These are phyloP conservation scores for Casuarius casuarius DNA, from an alignment of 2,113 vertebrate species.

Conservation along the genomic window DNA sequence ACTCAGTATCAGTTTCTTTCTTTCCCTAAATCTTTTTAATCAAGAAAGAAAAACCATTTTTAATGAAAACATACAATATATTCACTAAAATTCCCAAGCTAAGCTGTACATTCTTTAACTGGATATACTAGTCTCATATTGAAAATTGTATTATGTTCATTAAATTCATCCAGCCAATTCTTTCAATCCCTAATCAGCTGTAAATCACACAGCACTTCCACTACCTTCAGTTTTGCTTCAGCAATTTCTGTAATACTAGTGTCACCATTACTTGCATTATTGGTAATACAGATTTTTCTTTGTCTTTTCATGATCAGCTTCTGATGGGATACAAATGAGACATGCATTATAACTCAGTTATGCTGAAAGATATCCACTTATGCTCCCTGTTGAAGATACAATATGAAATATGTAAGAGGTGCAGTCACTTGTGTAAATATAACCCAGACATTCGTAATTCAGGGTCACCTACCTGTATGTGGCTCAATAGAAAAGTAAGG, in stretches of 20 bases:
- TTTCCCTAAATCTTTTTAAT: background rate
- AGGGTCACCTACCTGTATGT: slow-evolving; percentile 87
- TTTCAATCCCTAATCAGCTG: background rate
- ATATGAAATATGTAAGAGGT: background rate
- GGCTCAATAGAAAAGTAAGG: slow-evolving; percentile 98
- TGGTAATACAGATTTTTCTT: background rate
- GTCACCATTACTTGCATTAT: background rate
- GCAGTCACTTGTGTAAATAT: rapidly evolving
- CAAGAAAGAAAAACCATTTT: background rate
- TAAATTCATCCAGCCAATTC: background rate
- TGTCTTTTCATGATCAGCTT: background rate
- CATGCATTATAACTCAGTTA: rapidly evolving
- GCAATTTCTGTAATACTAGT: background rate
- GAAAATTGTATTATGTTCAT: background rate
- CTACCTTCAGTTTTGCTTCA: background rate
- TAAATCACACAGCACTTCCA: background rate
- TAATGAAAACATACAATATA: background rate
- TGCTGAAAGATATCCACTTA: background rate
- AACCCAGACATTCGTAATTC: background rate
- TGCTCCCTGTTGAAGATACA: background rate
- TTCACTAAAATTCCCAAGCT: background rate
- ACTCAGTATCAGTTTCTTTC: background rate
- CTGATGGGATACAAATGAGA: background rate
- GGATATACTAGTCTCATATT: background rate
- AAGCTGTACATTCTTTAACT: background rate